phyloP scores from a whole-genome alignment of 1,140 invertebrate species.

The Sitophilus oryzae region DNA sequence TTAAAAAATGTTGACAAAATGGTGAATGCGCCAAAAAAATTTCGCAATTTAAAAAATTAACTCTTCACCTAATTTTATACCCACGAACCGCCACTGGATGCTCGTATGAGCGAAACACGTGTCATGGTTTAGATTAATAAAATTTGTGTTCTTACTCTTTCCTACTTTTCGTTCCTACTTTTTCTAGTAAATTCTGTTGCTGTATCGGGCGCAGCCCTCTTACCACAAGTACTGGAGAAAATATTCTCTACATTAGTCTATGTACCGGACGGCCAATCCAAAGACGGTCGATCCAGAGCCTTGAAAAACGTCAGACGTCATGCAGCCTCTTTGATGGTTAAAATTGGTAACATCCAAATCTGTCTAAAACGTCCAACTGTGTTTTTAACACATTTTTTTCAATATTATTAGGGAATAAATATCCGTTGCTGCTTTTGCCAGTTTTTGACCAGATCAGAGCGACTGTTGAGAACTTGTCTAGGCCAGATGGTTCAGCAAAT shows the following conservation, averaged over 20 bases:
- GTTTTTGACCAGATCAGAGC: conserved; percentile 81
- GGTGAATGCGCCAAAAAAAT: no score
- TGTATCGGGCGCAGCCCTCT: conserved; percentile 61
- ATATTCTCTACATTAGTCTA: conserved; percentile 79
- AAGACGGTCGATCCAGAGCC: conserved; percentile 57
- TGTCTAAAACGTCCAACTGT: no score
- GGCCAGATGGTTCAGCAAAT: conserved; percentile 54
- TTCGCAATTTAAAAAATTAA: no score
- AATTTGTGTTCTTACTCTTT: not conserved
- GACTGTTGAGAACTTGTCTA: conserved; percentile 61
- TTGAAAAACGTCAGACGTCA: conserved; percentile 83
- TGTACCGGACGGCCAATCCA: conserved; percentile 55
- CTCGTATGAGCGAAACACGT: no score
- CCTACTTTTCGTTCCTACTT: conserved; percentile 6
- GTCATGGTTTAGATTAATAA: no score
- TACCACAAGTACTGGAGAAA: conserved; percentile 77
- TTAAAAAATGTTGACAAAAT: no score
- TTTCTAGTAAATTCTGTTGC: conserved; percentile 53
- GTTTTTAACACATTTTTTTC: no score
- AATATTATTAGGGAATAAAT: conserved; percentile 68
- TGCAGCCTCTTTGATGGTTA: conserved; percentile 83
- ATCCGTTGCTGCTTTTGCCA: conserved; percentile 74
- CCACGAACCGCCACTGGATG: no score
- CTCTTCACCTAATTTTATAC: no score
- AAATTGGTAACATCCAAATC: conserved; percentile 52